Evolutionary conservation across 2,797 vertebrate species (phyloP).

Genomic region (Channa striata): DNA sequence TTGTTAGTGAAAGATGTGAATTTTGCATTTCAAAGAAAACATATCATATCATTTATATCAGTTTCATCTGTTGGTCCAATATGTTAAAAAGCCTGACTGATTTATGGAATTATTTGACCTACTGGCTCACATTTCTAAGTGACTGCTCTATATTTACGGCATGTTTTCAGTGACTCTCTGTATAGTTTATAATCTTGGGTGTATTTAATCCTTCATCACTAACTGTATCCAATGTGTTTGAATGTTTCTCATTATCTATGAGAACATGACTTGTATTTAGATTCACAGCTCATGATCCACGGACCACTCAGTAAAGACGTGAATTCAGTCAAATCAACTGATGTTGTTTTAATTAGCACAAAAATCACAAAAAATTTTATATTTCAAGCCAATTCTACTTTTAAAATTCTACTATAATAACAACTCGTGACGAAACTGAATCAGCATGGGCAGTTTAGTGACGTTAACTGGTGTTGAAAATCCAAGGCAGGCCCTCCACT

Average conservation of each 20-base stretch:
- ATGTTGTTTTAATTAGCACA: background rate
- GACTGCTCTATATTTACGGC: background rate
- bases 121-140: background rate
- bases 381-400: no score
- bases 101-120: background rate
- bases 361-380: no score
- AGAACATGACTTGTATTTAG: background rate
- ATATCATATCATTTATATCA: background rate
- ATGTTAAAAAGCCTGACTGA: background rate
- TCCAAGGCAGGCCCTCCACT: no score
- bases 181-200: background rate
- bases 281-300: no score
- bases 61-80: background rate
- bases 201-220: background rate
- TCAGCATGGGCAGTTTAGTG: no score
- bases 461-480: no score
- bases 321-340: background rate
- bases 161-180: background rate
- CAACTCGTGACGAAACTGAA: no score
- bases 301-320: background rate
- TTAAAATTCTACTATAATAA: no score
- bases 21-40: conserved; percentile 29
- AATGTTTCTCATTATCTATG: background rate
- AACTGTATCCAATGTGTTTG: background rate
- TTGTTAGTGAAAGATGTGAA: conserved; percentile 33